Conservation (phyloP, 2,888 invertebrate species). For the Sphaerophoria rueppellii region DNA sequence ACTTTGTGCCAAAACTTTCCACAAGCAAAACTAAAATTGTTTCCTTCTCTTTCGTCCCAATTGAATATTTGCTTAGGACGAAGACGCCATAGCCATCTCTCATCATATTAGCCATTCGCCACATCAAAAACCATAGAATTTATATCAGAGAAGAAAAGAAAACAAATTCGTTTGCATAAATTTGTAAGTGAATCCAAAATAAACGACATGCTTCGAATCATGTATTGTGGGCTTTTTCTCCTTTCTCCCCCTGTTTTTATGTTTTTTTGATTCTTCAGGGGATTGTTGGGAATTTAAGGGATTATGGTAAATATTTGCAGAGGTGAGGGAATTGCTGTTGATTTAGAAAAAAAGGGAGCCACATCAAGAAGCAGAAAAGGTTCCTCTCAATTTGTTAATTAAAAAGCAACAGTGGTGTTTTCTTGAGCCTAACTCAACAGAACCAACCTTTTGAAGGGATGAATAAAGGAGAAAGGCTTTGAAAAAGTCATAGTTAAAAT, state of each 20-base stretch:
- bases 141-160: conserved; percentile 35
- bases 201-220: conserved; percentile 38
- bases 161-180: conserved; percentile 58
- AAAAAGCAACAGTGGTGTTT: conserved; percentile 12
- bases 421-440: not conserved
- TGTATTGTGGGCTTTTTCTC: conserved; percentile 16
- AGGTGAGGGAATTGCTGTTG: conserved; percentile 44
- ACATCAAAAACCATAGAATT: conserved; percentile 25
- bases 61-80: conserved; percentile 47
- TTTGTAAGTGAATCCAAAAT: conserved; percentile 55
- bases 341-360: conserved; percentile 9
- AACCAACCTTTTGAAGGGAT: not conserved
- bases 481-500: conserved; percentile 1
- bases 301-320: conserved; percentile 62
- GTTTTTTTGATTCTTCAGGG: not conserved
- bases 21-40: conserved; percentile 18
- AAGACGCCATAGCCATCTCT: too few relatives aligned
- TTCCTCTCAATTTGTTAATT: conserved; percentile 39
- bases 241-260: not conserved
- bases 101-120: not conserved
- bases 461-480: not conserved
- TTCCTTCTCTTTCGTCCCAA: not conserved
- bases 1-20: conserved; percentile 22
- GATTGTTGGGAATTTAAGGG: conserved; percentile 10
- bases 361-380: conserved; percentile 18